These are phyloP conservation scores for Carcina quercana DNA, from an alignment of 2,888 invertebrate species.

Conservation along the genomic window DNA sequence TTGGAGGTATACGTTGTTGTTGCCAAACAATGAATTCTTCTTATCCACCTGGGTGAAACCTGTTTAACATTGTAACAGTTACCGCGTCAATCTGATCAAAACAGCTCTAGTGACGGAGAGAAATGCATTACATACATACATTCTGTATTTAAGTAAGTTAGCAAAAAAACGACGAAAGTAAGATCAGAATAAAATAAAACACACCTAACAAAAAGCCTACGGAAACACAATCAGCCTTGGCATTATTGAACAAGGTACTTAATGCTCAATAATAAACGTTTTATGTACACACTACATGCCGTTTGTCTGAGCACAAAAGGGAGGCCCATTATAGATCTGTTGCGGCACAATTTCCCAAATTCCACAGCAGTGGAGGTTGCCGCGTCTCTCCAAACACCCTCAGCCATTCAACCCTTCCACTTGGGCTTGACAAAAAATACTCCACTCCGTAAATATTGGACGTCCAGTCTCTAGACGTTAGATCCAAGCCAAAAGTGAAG, in stretches of 20 bases:
- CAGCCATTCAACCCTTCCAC: slow-evolving; percentile 71
- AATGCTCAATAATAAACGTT: background rate
- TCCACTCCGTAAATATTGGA: slow-evolving; percentile 66
- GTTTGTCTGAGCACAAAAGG: slow-evolving; percentile 6
- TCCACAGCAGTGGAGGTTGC: slow-evolving; percentile 39
- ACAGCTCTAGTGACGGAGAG: too few relatives aligned
- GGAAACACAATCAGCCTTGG: too few relatives aligned
- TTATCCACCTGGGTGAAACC: too few relatives aligned
- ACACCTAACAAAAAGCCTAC: too few relatives aligned
- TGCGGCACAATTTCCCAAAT: slow-evolving; percentile 40
- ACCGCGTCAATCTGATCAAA: too few relatives aligned
- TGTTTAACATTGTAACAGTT: too few relatives aligned
- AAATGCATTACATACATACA: too few relatives aligned
- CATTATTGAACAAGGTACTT: background rate
- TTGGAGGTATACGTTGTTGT: too few relatives aligned
- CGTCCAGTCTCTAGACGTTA: slow-evolving; percentile 41
- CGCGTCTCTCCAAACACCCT: slow-evolving; percentile 58
- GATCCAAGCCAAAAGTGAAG: slow-evolving; percentile 20
- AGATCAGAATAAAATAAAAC: too few relatives aligned
- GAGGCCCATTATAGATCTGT: slow-evolving; percentile 16
- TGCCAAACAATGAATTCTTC: too few relatives aligned
- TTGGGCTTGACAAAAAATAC: slow-evolving; percentile 70
- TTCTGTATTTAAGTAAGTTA: too few relatives aligned
- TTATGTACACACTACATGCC: background rate
- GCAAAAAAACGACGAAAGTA: too few relatives aligned